Percentiles rank a stretch among this genome's conserved stretches.
Evolutionary conservation across 2,113 vertebrate genomes (phyloP).

Genomic region (Phalacrocorax pelagicus): DNA sequence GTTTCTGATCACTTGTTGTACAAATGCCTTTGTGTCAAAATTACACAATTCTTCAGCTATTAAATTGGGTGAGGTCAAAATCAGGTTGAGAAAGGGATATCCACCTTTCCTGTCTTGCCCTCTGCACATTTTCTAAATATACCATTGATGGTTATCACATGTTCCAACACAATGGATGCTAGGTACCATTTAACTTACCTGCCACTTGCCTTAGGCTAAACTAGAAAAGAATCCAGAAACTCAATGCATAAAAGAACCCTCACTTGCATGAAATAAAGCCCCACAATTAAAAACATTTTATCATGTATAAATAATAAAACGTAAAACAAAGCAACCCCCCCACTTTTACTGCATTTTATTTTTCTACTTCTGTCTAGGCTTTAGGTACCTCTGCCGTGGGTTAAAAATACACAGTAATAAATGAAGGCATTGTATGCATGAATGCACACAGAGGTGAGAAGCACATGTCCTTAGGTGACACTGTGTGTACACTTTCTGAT

Average conservation of each 20-base stretch:
- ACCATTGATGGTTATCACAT: not conserved
- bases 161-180: not conserved
- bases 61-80: conserved; percentile 11
- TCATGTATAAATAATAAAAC: not conserved
- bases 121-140: conserved; percentile 27
- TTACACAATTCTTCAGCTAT: not conserved
- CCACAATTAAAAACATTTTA: not conserved
- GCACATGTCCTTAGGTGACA: not conserved
- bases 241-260: not conserved
- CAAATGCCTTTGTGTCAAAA: conserved; percentile 26
- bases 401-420: not conserved
- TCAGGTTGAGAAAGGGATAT: conserved; percentile 41
- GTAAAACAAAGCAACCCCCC: not conserved
- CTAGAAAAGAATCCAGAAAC: not conserved
- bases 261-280: not conserved
- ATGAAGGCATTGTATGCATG: not conserved
- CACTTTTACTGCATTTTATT: not conserved
- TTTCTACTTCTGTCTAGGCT: not conserved
- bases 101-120: conserved; percentile 38
- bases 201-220: not conserved
- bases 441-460: not conserved
- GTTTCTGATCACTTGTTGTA: not conserved
- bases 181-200: not conserved
- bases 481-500: not conserved
- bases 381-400: not conserved